Conservation (phyloP, 2,888 invertebrate genomes). For the Sinhomidia bicolor region DNA sequence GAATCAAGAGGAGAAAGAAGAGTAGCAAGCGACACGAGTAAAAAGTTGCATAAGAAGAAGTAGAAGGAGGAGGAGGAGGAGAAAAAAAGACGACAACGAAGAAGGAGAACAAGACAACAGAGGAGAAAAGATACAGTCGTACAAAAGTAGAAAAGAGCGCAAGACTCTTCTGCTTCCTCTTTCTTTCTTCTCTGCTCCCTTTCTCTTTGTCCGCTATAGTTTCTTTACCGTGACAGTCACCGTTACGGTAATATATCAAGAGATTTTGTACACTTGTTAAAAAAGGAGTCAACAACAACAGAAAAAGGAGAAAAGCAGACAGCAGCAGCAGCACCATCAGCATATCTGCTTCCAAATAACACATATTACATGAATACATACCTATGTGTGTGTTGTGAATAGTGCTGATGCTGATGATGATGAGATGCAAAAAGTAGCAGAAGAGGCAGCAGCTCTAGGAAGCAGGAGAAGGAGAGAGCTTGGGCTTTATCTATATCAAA, state of each 20-base stretch:
- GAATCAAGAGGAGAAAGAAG: conserved; percentile 50
- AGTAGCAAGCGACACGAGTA: conserved; percentile 59
- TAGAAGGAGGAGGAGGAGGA: conserved; percentile 36
- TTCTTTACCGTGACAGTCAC: conserved; percentile 50
- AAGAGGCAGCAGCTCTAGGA: conserved; percentile 38
- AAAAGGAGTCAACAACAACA: conserved; percentile 71
- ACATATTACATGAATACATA: conserved; percentile 10
- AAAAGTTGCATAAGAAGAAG: conserved; percentile 67
- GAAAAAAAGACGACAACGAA: conserved; percentile 49
- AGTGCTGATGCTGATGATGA: neutral
- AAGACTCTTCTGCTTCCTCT: conserved; percentile 66
- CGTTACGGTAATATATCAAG: conserved; percentile 64
- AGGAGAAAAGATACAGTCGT: conserved; percentile 67
- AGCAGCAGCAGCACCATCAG: conserved; percentile 51
- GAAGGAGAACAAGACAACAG: conserved; percentile 34
- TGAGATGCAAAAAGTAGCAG: conserved; percentile 62
- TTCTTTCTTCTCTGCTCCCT: conserved; percentile 55
- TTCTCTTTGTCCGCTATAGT: conserved; percentile 55
- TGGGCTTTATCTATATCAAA: conserved; percentile 63
- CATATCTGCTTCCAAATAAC: conserved; percentile 8
- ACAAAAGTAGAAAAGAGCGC: conserved; percentile 63
- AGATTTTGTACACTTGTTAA: conserved; percentile 66
- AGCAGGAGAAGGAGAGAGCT: conserved; percentile 3
- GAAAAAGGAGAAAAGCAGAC: conserved; percentile 32
- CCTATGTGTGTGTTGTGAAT: neutral